Evolutionary conservation across 30 jellyfish, hydroid and myxozoan genomes (phyloP), one percentile per base, ranked within the genome.

Genomic region (Chrysaora quinquecirrha): DNA sequence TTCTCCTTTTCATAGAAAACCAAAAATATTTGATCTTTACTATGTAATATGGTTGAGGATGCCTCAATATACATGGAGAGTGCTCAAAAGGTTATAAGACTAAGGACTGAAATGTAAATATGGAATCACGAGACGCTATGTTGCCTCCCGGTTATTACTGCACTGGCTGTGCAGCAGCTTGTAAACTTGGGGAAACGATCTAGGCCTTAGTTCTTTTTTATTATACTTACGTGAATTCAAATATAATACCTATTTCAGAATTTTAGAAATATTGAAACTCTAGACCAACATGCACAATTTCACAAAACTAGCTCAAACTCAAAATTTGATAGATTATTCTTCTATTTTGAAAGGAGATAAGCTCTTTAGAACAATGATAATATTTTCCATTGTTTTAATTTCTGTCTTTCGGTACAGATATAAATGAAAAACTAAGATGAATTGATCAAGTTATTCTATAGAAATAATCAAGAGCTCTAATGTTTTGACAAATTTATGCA

Each of bases 181-280:
- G 58, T 43, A 43, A 43, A 43, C 58, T 43, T 43, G 58, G 58
- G 58, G 12, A 43, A 43, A 43, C 58, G 58, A 43, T 43, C 58
- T 43, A 43, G 58, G 58, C 58, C 58, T 43, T 43, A 43, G 9
- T 43, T 43, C 58, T 43, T 43, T 43, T 6, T 43, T 9, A 43
- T 43, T 16, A 43, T 43, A 43, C 58, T 43, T 43, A 43, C 12
- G 58, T 43, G 58, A 43, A 43, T 43, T 43, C 16, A 43, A 43
- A 43, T 43, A 9, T 43, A 43, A 43, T 43, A 43, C 58, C 58
- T 43, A 43, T 43, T 43, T 43, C 58, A 43, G 16, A 43, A 43
- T 16, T 43, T 43, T 43, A 43, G 58, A 43, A 43, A 43, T 43
- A 43, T 43, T 43, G 58, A 43, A 43, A 43, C 58, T 43, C 58